Conservation (phyloP, 2,113 vertebrate genomes). For the Perca flavescens region DNA sequence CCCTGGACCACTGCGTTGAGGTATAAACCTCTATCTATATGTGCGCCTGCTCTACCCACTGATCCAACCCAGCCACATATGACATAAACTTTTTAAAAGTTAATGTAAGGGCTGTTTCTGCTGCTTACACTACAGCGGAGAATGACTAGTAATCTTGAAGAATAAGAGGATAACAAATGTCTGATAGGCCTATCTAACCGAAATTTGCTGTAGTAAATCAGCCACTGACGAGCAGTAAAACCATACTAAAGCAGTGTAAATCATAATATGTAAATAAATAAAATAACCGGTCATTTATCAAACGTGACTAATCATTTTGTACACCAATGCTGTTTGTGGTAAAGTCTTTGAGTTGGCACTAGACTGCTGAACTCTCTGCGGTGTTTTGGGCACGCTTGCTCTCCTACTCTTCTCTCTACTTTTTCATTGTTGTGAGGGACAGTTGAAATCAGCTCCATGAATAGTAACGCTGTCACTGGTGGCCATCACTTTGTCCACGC, state of each 20-base stretch:
- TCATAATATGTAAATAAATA: too few relatives aligned
- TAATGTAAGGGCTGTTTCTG: too few relatives aligned
- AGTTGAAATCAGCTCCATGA: constrained; percentile 40
- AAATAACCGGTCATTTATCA: neutral
- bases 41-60: too few relatives aligned
- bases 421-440: constrained; percentile 23
- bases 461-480: constrained; percentile 42
- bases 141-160: too few relatives aligned
- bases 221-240: neutral
- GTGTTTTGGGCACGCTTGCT: too few relatives aligned
- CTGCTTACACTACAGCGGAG: too few relatives aligned
- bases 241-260: neutral
- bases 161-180: too few relatives aligned
- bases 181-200: too few relatives aligned
- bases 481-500: neutral
- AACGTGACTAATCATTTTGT: neutral
- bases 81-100: too few relatives aligned
- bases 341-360: neutral
- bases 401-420: neutral
- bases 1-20: too few relatives aligned
- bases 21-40: too few relatives aligned
- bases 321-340: neutral
- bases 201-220: neutral
- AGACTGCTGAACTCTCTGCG: constrained; percentile 5
- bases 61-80: too few relatives aligned